A percentile compares a stretch with the other conserved stretches of the same genome.
phyloP scores from a whole-genome alignment of 2,113 vertebrate species.

The Campylorhamphus procurvoides region DNA sequence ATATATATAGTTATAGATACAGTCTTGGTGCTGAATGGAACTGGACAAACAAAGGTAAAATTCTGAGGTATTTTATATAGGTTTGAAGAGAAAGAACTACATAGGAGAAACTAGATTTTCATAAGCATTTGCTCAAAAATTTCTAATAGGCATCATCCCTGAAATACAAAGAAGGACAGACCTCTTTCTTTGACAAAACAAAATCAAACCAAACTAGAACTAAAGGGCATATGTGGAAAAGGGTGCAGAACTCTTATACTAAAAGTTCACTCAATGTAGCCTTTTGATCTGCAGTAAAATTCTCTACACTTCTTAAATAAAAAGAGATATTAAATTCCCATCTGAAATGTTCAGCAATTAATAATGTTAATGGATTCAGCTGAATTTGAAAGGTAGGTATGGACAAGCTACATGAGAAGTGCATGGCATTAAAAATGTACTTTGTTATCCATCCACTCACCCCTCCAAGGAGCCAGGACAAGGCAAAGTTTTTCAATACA shows the following conservation, averaged over 20 bases:
- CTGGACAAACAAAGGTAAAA: background rate
- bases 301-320: background rate
- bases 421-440: background rate
- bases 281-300: background rate
- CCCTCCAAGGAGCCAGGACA: background rate
- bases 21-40: background rate
- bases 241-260: background rate
- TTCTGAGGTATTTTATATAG: background rate
- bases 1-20: background rate
- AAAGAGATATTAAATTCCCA: background rate
- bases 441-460: background rate
- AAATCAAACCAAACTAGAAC: background rate
- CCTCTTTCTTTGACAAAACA: background rate
- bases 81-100: background rate
- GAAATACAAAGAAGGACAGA: background rate
- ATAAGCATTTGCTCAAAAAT: background rate
- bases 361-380: background rate
- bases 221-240: background rate
- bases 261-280: background rate
- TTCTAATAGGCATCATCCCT: background rate
- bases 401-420: background rate
- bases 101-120: no score
- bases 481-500: background rate
- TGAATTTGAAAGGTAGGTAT: background rate
- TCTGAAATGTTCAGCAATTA: constrained; percentile 8